Evolutionary conservation across 2,797 vertebrate genomes (phyloP).

Genomic region (Kryptopterus vitreolus): DNA sequence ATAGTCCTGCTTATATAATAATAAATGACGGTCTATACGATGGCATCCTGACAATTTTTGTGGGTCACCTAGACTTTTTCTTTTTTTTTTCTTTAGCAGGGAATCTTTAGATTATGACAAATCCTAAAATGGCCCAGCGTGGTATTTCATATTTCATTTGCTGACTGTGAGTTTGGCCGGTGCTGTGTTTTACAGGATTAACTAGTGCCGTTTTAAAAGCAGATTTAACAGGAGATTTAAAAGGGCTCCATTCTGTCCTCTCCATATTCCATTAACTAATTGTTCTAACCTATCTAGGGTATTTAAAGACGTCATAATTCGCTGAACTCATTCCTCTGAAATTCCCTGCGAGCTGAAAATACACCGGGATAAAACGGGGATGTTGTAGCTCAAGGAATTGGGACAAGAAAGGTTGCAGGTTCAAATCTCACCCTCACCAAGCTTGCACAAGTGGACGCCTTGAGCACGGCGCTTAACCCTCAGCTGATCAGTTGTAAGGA

Average conservation of each 20-base stretch:
- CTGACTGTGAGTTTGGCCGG: conserved; percentile 37
- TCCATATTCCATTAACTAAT: conserved; percentile 58
- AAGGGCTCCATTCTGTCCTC: conserved; percentile 51
- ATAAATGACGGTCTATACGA: background rate
- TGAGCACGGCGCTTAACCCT: too few species aligned
- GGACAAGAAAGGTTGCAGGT: too few species aligned
- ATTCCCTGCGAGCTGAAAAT: too few species aligned
- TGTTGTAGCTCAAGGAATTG: too few species aligned
- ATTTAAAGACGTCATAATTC: conserved; percentile 38
- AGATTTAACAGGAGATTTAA: conserved; percentile 59
- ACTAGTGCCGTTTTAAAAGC: conserved; percentile 53
- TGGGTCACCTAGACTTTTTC: background rate
- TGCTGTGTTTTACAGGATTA: conserved; percentile 53
- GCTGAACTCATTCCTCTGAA: too few species aligned
- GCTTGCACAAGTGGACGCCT: too few species aligned
- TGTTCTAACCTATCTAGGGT: conserved; percentile 46
- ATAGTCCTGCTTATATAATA: background rate
- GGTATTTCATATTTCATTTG: conserved; percentile 31
- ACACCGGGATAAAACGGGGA: too few species aligned
- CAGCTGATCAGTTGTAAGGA: too few species aligned
- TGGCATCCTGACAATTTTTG: background rate
- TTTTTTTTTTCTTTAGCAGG: background rate
- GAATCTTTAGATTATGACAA: conserved; percentile 17
- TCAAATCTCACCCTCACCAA: too few species aligned
- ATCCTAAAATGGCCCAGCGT: conserved; percentile 42